Base-by-base conservation (phyloP, 1,140 invertebrate genomes). In the Neodiprion lecontei region DNA sequence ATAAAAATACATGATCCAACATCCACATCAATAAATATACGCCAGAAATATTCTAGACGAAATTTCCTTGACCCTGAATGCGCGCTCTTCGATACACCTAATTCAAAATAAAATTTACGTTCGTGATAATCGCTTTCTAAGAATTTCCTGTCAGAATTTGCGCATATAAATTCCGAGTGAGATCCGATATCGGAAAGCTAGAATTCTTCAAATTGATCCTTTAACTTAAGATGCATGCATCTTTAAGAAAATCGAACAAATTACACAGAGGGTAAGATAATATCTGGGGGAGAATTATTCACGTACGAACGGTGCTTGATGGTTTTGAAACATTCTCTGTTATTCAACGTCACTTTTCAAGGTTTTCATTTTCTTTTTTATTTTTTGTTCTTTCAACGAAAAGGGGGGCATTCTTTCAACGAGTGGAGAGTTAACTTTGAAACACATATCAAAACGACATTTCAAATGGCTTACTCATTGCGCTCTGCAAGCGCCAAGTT, bases 381-480 rank as follows among this genome's bases (percentile, higher is more conserved):
- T 53, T 1, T 53, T 53, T 53, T 53, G 50, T 61, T 61, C n/a
- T 17, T 9, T 61, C 11, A 12, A 61, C n/a, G 53, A 61, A 61
- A 61, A 14, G 9, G 28, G 28, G 28, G 28, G 28, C 28, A 40
- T 40, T 40, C 28, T 40, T 40, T 40, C 28, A 40, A 40, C 28
- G 28, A 40, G 5, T 5, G 28, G 28, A 40, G 28, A 5, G 53
- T 61, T 61, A 61, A 61, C n/a, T 61, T 14, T 61, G 48, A 72
- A 53, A 72, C 48, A 72, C 11, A 53, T 61, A 17, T 49, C 8
- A 72, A 53, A 72, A 72, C 8, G 53, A 72, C 23, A 17, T 72
- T 72, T 17, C 14, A 23, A 14, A 72, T 50, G 49, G 17, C 78
- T 82, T 88, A 87, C 87, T 88, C 85, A 88, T 86, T 87, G 82